Percentiles rank a stretch among this genome's conserved stretches.
phyloP scores from a whole-genome alignment of 2,888 invertebrate genomes.

The Lepeophtheirus nordmannii region DNA sequence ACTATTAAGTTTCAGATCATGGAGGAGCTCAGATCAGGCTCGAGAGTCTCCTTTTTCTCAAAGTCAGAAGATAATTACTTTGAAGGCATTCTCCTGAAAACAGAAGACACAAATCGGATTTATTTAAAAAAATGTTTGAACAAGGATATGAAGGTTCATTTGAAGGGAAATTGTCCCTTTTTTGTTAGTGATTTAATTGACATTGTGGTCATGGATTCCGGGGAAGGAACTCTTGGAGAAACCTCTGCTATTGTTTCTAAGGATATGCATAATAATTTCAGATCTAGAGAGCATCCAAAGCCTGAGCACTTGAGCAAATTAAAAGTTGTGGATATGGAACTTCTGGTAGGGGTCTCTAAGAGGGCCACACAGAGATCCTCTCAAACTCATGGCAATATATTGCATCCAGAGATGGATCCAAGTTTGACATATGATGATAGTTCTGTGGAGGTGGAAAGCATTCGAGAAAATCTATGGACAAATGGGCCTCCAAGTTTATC shows the following conservation, averaged over 20 bases:
- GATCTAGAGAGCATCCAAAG: too few relatives aligned
- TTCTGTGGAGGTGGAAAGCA: neutral
- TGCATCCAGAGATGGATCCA: too few relatives aligned
- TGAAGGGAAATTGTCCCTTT: neutral
- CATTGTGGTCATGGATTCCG: neutral
- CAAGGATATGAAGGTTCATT: neutral
- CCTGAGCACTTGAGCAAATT: too few relatives aligned
- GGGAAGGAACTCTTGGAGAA: too few relatives aligned
- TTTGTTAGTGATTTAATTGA: neutral
- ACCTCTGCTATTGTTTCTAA: too few relatives aligned
- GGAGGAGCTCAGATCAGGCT: neutral
- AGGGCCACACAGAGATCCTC: too few relatives aligned
- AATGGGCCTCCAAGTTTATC: constrained; percentile 2
- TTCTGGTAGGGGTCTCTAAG: too few relatives aligned
- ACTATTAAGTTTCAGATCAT: neutral
- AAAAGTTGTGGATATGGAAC: too few relatives aligned
- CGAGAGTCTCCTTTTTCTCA: neutral
- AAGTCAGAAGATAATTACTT: neutral
- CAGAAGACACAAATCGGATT: neutral
- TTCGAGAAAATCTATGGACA: constrained; percentile 1
- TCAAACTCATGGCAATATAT: too few relatives aligned
- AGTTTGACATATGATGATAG: too few relatives aligned
- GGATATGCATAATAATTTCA: too few relatives aligned
- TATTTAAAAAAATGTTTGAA: neutral
- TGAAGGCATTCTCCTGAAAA: neutral